Conservation (phyloP, 2,888 invertebrate genomes). For the Nysson spinosus region DNA sequence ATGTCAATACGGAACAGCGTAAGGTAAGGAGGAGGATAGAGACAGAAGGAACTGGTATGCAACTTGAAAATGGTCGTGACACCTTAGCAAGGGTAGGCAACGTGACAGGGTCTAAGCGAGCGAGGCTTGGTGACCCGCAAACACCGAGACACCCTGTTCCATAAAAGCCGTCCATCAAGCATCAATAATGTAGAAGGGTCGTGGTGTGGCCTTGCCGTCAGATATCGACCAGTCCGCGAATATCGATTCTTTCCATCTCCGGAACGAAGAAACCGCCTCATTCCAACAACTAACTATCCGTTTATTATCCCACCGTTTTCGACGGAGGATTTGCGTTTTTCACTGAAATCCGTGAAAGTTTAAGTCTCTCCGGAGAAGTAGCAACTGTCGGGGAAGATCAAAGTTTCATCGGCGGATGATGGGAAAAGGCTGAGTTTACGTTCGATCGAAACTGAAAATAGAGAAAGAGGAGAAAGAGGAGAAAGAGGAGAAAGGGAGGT, state of each 20-base stretch:
- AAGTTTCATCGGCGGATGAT: constrained; percentile 8
- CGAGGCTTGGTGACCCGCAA: constrained; percentile 60
- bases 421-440: constrained; percentile 4
- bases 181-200: constrained; percentile 74
- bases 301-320: neutral
- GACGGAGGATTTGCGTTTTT: no score
- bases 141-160: constrained; percentile 56
- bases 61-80: constrained; percentile 50
- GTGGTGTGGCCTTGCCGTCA: constrained; percentile 68
- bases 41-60: constrained; percentile 13
- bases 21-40: constrained; percentile 4
- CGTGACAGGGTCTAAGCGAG: constrained; percentile 15
- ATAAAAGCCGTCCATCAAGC: constrained; percentile 64
- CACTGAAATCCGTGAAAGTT: no score
- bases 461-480: neutral
- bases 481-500: neutral
- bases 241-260: constrained; percentile 65
- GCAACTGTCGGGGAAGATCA: constrained; percentile 5
- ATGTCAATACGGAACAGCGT: no score
- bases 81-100: no score
- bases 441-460: constrained; percentile 8
- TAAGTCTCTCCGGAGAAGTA: no score
- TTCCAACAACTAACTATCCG: no score
- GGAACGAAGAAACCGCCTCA: no score
- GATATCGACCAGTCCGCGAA: constrained; percentile 66